Base-by-base conservation (phyloP, 2,797 vertebrate species). In the Momotus momota region DNA sequence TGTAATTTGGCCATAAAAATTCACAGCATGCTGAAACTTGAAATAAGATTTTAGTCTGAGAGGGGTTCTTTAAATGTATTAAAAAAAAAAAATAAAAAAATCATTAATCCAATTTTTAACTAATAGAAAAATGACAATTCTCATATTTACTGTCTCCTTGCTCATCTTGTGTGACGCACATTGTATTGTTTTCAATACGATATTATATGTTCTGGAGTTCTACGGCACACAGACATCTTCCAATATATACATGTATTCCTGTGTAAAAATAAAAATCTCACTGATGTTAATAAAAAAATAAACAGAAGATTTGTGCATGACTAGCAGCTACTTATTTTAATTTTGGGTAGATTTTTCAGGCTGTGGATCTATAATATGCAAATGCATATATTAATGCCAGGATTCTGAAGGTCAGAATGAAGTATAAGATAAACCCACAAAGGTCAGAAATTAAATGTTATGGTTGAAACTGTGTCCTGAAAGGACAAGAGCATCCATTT, bases 1-100 rank as follows among this genome's bases (percentile, higher is more conserved):
- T 94, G 26, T 82, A 97, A 97, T 90, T 94, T 82, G 45, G n/a
- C 48, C 65, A 75, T 79, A 93, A 96, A 97, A 96, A 88, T 69
- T 93, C 46, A 91, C 41, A 89, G 46, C 33, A 88, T 77, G 78
- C 16, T 94, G 51, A 96, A 96, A 94, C 33, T 86, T 94, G 51
- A 96, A 96, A 90, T 75, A 94, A 92, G 64, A 81, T 95, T 95
- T 91, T 77, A 96, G 73, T 81, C 45, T 54, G 66, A 40, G 27
- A 89, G 19, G 40, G 62, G 21, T 29, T 92, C 93, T 86, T 58
- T 57, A 84, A 95, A 71, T 61, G 46, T 48, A 90, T 70, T 49
- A 6, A 62, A 55, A 45, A 55, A 31, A 35, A 49, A 48, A 48
- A 48, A 8, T 4, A 49, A 19, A 21, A 19, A 46, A 19, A 67